phyloP scores from a whole-genome alignment of 2,113 vertebrate species.

The Xyliphius kryptos region DNA sequence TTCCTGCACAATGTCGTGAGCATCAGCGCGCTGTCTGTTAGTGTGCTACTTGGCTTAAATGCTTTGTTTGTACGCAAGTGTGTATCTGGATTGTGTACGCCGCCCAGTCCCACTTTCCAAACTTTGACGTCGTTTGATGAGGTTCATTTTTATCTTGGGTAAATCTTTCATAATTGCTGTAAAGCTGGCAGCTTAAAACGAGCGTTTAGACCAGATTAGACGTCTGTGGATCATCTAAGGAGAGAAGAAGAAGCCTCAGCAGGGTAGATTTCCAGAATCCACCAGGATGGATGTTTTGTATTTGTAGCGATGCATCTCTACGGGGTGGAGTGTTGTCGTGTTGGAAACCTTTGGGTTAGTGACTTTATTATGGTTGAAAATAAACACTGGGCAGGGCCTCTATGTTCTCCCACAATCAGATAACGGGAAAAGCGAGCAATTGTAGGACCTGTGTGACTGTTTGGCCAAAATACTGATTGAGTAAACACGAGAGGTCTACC shows the following conservation, averaged over 20 bases:
- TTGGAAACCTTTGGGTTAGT: conserved; percentile 13
- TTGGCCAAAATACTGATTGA: conserved; percentile 19
- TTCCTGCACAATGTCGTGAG: conserved; percentile 8
- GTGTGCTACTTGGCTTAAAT: conserved; percentile 8
- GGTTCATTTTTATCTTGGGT: conserved; percentile 34
- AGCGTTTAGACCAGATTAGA: no score
- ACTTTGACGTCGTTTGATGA: conserved; percentile 29
- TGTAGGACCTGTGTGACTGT: conserved; percentile 17
- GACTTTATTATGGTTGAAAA: conserved; percentile 39
- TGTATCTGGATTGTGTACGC: conserved; percentile 12
- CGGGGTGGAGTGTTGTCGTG: conserved; percentile 21
- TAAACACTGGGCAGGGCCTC: conserved; percentile 40
- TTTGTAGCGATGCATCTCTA: conserved; percentile 29
- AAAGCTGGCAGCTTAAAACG: no score
- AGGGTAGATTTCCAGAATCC: neutral
- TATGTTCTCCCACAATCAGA: conserved; percentile 47
- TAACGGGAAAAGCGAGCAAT: conserved; percentile 35
- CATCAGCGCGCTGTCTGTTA: conserved; percentile 12
- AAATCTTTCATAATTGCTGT: no score
- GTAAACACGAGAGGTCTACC: conserved; percentile 31
- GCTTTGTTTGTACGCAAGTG: conserved; percentile 10
- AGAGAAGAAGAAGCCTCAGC: no score
- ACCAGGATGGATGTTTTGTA: conserved; percentile 23
- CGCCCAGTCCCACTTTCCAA: conserved; percentile 4
- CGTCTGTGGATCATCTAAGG: no score